These are phyloP conservation scores for Lepidotrigona ventralis DNA, from an alignment of 1,140 invertebrate species.

Conservation along the genomic window DNA sequence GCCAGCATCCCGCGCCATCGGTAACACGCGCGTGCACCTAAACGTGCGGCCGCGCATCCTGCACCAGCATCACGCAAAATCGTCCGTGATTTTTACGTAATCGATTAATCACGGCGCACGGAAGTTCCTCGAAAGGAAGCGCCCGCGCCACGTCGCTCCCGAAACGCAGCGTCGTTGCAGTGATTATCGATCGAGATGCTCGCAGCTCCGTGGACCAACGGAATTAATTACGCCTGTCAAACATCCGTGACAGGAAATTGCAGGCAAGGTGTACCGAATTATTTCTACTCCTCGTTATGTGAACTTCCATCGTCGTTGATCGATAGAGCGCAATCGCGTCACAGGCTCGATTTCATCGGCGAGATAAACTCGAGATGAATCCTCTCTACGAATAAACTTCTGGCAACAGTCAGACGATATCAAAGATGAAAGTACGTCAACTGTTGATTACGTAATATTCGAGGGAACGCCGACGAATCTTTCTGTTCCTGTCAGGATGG, in stretches of 20 bases:
- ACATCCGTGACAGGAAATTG: constrained; percentile 29
- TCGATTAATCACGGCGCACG: not conserved
- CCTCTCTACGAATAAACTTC: not conserved
- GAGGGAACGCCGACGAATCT: not conserved
- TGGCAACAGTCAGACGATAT: not conserved
- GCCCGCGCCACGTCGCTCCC: not conserved
- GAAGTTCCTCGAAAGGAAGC: no score
- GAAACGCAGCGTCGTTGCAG: not conserved
- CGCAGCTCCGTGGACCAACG: constrained; percentile 1
- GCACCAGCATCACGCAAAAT: no score
- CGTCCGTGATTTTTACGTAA: constrained; percentile 5
- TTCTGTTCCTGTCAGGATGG: not conserved
- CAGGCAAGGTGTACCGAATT: constrained; percentile 17
- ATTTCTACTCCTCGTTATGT: not conserved
- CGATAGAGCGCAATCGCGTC: not conserved
- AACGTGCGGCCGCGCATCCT: not conserved
- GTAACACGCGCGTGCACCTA: not conserved
- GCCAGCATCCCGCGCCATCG: not conserved
- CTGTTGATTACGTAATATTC: not conserved
- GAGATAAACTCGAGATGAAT: not conserved
- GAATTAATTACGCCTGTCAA: constrained; percentile 38
- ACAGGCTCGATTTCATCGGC: not conserved
- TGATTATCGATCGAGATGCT: constrained; percentile 10
- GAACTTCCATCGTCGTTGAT: constrained; percentile 11
- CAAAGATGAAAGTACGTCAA: not conserved